Base-by-base conservation (phyloP, 2,113 vertebrate genomes). In the Pseudopodoces humilis region DNA sequence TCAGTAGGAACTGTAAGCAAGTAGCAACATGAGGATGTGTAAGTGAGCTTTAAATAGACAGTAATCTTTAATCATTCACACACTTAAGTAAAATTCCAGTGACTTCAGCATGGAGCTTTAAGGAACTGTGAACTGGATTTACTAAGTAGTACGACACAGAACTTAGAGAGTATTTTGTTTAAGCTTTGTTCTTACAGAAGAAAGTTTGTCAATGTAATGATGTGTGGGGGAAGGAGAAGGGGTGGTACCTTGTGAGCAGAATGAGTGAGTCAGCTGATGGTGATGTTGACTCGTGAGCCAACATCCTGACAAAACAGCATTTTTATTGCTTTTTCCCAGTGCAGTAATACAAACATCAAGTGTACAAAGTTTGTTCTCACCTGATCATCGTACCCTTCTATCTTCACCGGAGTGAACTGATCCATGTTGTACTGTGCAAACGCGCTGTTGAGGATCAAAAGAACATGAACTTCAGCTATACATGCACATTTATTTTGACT, bases 381-480 rank as follows among this genome's bases (percentile, higher is more conserved):
- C 98, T 98, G 98, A 85, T 99, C 99, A 53, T 99, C 99, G 83
- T 98, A 98, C 52, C 98, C 99, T 89, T 99, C 98, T 96, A 99
- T 98, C 97, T 99, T 99, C 97, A 98, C 98, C 3, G 98, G 98
- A 15, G 98, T 99, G 97, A 99, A 99, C 97, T 99, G 99, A 96
- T 99, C 99, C 99, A 99, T 99, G 97, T 99, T 99, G 95, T 99
- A 99, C 94, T 99, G 99, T 92, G 99, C 99, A 98, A 99, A 99
- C 21, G 99, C 99, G 97, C 99, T 99, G 95, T 87, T 64, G 91
- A 84, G 82, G 85, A 74, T 52, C 27, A 94, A 84, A 85, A 41
- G 43, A 83, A 83, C 43, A 25, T 2, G 17, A 62, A 16, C 22
- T 86, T 94, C 8, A 94, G 85, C 63, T 91, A 46, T 5, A 43